Conservation (phyloP, 2,888 invertebrate species). For the Zonitis immaculata region DNA sequence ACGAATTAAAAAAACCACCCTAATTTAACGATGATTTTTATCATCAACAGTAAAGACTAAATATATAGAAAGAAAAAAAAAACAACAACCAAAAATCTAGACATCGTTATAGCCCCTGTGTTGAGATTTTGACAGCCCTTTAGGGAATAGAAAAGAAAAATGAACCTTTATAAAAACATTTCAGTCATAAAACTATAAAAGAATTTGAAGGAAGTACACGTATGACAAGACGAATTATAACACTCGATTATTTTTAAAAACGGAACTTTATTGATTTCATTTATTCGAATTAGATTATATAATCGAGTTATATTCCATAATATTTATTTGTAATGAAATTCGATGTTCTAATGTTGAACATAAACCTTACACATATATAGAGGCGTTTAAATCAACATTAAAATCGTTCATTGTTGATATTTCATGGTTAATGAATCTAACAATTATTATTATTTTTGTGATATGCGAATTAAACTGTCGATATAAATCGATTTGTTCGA, state of each 20-base stretch:
- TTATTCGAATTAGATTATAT: conserved; percentile 1
- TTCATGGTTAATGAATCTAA: neutral
- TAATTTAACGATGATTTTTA: conserved; percentile 15
- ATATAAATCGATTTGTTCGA: conserved; percentile 4
- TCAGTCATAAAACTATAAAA: conserved; percentile 48
- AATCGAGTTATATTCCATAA: neutral
- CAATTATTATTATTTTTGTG: neutral
- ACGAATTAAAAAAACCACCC: conserved; percentile 2
- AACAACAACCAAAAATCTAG: conserved; percentile 28
- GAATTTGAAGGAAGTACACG: conserved; percentile 28
- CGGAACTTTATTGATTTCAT: neutral
- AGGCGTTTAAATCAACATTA: neutral
- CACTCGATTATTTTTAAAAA: conserved; percentile 10
- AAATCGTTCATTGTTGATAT: neutral
- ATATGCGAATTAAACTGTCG: neutral
- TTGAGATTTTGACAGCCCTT: conserved; percentile 43
- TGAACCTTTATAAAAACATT: conserved; percentile 49
- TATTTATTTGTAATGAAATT: neutral
- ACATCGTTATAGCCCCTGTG: conserved; percentile 32
- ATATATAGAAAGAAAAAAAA: conserved; percentile 16
- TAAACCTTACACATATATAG: neutral
- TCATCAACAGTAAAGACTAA: conserved; percentile 19
- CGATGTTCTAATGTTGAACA: neutral
- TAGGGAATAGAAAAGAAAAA: conserved; percentile 45
- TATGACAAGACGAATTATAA: conserved; percentile 31